Evolutionary conservation across 2,113 vertebrate species (phyloP), one percentile per base, ranked within the genome.

Genomic region (Pelvicachromis taeniatus): DNA sequence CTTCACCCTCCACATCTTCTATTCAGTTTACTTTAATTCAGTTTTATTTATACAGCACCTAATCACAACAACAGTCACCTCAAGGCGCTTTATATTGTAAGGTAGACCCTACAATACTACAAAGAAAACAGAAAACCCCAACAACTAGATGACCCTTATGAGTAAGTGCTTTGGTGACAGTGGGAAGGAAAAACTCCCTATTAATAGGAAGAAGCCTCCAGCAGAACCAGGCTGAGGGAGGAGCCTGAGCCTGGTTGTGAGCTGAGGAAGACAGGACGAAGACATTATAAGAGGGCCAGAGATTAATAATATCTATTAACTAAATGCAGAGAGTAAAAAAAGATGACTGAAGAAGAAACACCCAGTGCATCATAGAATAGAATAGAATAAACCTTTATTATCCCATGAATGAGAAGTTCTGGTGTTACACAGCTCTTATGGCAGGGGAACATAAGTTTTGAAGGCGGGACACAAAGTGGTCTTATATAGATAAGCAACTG

Each of bases 111-210:
- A 61, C 16, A 35, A 61, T 61, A 6, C 19, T 61, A 61, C 9
- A 61, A n/a, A n/a, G 31, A 35, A 33, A 31, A 61, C 29, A 33
- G 56, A 33, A 59, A 59, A 5, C 9, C 23, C 26, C 26, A 31
- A 58, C 4, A 58, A 1, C 31, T 2, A 58, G 0, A 0, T 58
- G 56, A 1, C 14, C 14, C 55, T 13, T 58, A 1, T 56, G 23
- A 29, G 55, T 0, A 56, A 26, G 13, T 1, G 4, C 4, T 58
- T 29, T 16, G 55, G 55, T 1, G 0, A 58, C 1, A 0, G 55
- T 16, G 55, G 13, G 55, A 58, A 58, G 26, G 55, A 58, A 58
- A 58, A 58, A 31, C 13, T 29, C 55, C 26, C 2, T 58, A 0
- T 0, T 16, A 58, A 29, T 2, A 58, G 23, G 55, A 58, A 58